These are phyloP conservation scores for Gibbula magus DNA, from an alignment of 2,888 invertebrate genomes.

Conservation along the genomic window DNA sequence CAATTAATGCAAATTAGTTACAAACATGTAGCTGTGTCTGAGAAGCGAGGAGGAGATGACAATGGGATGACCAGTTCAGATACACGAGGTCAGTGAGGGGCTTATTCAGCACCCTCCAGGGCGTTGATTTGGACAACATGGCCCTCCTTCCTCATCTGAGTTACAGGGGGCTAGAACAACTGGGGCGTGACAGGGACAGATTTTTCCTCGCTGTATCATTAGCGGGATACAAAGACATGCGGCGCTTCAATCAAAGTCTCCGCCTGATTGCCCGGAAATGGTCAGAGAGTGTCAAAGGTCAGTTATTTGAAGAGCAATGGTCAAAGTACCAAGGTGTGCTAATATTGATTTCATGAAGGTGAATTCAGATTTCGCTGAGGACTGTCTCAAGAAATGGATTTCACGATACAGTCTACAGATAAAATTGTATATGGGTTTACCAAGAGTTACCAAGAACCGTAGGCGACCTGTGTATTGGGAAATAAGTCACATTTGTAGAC, in stretches of 20 bases:
- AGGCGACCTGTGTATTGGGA: too few relatives aligned
- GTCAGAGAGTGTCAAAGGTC: background rate
- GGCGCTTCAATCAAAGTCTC: background rate
- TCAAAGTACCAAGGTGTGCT: too few relatives aligned
- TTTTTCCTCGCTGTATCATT: background rate
- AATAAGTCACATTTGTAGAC: too few relatives aligned
- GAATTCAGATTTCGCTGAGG: too few relatives aligned
- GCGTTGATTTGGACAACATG: conserved; percentile 15
- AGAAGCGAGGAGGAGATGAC: background rate
- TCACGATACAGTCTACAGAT: too few relatives aligned
- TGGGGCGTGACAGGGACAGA: too few relatives aligned
- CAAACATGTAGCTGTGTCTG: background rate
- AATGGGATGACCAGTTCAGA: background rate
- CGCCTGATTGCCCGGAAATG: background rate
- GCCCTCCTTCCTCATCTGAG: background rate
- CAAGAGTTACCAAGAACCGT: too few relatives aligned
- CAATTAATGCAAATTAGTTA: conserved; percentile 16
- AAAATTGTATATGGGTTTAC: too few relatives aligned
- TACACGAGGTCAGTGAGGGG: background rate
- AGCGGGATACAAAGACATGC: background rate
- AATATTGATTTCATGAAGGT: too few relatives aligned
- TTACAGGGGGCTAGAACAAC: too few relatives aligned
- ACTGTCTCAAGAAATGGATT: too few relatives aligned
- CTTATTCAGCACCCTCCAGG: background rate
- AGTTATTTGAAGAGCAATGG: too few relatives aligned